Evolutionary conservation across 2,797 vertebrate species (phyloP).

Genomic region (Balearica regulorum): DNA sequence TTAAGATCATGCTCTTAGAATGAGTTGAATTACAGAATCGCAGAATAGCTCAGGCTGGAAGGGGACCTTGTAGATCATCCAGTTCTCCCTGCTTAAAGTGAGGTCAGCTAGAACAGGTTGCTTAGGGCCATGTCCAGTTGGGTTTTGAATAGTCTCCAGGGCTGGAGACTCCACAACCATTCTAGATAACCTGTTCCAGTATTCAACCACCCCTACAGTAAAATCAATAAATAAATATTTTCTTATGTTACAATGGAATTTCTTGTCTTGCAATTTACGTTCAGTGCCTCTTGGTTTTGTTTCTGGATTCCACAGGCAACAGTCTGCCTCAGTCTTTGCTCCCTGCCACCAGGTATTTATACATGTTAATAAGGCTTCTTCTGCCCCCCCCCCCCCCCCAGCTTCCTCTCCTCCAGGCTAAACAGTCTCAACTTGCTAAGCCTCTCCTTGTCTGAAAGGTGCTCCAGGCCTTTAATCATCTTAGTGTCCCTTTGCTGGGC

Average conservation of each 20-base stretch:
- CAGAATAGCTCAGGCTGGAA: background rate
- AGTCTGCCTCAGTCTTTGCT: background rate
- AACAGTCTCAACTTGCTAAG: background rate
- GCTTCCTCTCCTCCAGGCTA: background rate
- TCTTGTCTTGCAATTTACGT: background rate
- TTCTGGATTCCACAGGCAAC: background rate
- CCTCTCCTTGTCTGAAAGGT: background rate
- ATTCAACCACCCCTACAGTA: background rate
- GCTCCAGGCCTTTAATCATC: background rate
- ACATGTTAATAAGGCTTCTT: background rate
- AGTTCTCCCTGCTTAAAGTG: background rate
- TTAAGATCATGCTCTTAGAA: background rate
- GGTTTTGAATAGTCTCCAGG: background rate
- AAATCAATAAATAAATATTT: background rate
- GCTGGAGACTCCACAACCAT: background rate
- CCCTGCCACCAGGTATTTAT: background rate
- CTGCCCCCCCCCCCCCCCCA: rapidly evolving
- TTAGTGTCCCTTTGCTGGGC: background rate
- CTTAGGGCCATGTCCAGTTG: background rate
- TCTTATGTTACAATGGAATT: background rate
- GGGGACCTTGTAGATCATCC: background rate
- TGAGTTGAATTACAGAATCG: background rate
- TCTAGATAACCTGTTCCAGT: background rate
- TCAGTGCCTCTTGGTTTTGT: background rate
- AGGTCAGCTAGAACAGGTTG: background rate